Conservation (phyloP, 2,113 vertebrate species). For the Rhynchopsitta pachyrhyncha region DNA sequence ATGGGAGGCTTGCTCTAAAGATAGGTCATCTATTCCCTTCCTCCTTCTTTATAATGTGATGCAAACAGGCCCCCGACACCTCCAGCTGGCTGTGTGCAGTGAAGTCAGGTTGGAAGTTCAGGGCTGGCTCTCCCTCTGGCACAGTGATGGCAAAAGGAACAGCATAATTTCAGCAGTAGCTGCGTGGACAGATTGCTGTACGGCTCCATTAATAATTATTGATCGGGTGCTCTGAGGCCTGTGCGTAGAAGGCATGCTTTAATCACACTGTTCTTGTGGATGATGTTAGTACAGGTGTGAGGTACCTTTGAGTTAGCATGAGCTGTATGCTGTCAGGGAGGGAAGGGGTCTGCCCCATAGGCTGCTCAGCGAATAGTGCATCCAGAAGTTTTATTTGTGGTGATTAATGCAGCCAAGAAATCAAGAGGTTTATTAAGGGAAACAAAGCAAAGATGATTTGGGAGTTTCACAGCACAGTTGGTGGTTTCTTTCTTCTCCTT, state of each 20-base stretch:
- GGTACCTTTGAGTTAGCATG: background rate
- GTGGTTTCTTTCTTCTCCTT: background rate
- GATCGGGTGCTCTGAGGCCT: background rate
- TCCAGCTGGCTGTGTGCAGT: fast-evolving
- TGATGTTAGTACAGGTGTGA: background rate
- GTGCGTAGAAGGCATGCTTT: background rate
- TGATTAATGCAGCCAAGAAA: background rate
- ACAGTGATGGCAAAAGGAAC: fast-evolving
- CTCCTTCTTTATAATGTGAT: background rate
- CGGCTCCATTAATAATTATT: background rate
- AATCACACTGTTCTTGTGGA: background rate
- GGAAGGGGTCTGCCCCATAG: background rate
- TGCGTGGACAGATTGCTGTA: background rate
- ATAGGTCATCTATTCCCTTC: background rate
- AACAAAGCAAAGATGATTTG: background rate
- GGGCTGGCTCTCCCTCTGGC: background rate
- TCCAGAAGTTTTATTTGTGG: background rate
- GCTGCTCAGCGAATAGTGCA: background rate
- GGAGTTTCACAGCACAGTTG: background rate
- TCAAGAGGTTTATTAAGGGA: background rate
- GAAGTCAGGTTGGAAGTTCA: background rate
- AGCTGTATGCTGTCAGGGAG: background rate
- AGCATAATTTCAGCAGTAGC: background rate
- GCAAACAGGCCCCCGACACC: background rate
- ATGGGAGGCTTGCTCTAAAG: background rate